Conservation (phyloP, 2,113 vertebrate species). For the Bombycilla garrulus region DNA sequence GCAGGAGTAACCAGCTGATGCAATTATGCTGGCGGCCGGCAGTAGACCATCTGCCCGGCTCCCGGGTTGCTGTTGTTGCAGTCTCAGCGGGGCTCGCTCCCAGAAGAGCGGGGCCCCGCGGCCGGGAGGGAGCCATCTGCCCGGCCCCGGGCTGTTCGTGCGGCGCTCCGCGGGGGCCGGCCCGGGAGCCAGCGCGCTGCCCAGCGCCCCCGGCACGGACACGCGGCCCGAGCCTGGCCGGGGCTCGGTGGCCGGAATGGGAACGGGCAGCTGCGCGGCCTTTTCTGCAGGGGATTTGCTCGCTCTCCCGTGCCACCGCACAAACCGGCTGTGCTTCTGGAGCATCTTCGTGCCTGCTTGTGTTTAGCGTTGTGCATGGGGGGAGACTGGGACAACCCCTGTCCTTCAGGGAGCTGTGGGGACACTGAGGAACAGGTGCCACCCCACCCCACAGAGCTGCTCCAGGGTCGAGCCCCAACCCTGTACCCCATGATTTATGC, state of each 20-base stretch:
- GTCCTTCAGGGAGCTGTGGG: not conserved
- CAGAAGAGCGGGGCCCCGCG: slow-evolving; percentile 36
- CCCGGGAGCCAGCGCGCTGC: not conserved
- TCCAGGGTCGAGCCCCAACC: too few species aligned
- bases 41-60: slow-evolving; percentile 67
- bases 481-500: not conserved
- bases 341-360: not conserved
- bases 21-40: slow-evolving; percentile 51
- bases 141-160: slow-evolving; percentile 1
- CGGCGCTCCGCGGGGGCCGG: not conserved
- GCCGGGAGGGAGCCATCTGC: slow-evolving; percentile 60
- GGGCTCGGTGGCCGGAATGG: not conserved
- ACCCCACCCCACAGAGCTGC: not conserved
- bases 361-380: not conserved
- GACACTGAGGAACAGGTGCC: not conserved
- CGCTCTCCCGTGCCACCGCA: not conserved
- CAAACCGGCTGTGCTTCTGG: not conserved
- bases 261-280: not conserved
- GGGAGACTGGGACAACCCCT: not conserved
- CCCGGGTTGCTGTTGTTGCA: slow-evolving; percentile 62
- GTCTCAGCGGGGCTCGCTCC: slow-evolving; percentile 60
- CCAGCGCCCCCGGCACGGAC: not conserved
- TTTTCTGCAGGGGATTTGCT: not conserved
- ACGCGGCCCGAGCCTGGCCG: not conserved
- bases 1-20: slow-evolving; percentile 61